Conservation (phyloP, 2,113 vertebrate genomes). For the Colius striatus region DNA sequence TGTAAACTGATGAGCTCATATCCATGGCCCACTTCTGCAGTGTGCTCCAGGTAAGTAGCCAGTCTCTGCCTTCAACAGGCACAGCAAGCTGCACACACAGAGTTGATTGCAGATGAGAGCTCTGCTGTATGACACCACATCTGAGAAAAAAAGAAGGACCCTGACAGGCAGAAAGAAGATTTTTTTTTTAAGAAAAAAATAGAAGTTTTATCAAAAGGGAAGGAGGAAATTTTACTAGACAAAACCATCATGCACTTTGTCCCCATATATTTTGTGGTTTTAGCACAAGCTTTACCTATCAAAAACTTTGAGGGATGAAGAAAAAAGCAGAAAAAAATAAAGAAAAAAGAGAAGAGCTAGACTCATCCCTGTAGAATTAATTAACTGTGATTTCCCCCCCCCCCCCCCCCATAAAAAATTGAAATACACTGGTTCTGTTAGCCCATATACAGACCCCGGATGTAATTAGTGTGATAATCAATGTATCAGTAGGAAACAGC, state of each 20-base stretch:
- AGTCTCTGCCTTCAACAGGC: not conserved
- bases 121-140: not conserved
- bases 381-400: constrained; percentile 69
- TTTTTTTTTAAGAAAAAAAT: not conserved
- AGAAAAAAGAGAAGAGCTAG: not conserved
- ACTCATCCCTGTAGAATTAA: constrained; percentile 73
- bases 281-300: not conserved
- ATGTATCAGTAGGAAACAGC: constrained; percentile 82
- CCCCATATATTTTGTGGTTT: not conserved
- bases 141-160: not conserved
- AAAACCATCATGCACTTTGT: not conserved
- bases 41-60: not conserved
- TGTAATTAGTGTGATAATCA: constrained; percentile 86
- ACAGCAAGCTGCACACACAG: not conserved
- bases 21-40: not conserved
- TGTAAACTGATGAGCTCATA: not conserved
- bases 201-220: not conserved
- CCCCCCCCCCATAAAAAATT: constrained; percentile 38
- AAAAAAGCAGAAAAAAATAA: not conserved
- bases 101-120: not conserved
- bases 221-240: not conserved
- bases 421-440: constrained; percentile 78
- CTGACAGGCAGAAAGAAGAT: not conserved
- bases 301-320: not conserved
- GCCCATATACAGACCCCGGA: constrained; percentile 63